Base-by-base conservation (phyloP, 2,888 invertebrate species). In the Agrochola lychnidis region DNA sequence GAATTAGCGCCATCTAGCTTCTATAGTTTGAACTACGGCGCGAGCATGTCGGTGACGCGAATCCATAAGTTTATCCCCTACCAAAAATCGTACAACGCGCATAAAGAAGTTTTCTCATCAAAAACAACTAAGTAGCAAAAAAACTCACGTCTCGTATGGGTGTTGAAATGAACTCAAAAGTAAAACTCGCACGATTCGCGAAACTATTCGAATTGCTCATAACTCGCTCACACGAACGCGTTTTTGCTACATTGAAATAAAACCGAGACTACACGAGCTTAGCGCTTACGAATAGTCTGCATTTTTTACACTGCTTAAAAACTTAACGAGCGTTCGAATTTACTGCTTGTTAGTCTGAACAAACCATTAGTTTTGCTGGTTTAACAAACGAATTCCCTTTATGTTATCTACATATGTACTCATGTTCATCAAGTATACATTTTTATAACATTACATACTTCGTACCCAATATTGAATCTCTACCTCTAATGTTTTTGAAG, bases 201-300 rank as follows among this genome's bases (percentile, higher is more conserved):
- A 45, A 78, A 80, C 83, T 83, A 70, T 77, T 77, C 45, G 40
- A 71, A 67, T 45, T 30, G 30, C 62, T 82, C 76, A 69, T 69
- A 76, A 68, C 63, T 76, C 25, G 45, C 36, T 70, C 66, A 67
- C 22, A 70, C 22, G 45, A 78, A 59, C 30, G 59, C 68, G 30
- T 59, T 78, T 83, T 78, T 83, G 62, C 79, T n/a, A 45, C 71
- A 57, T 30, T 45, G 19, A 71, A 78, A 79, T 78, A 83, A 81
- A 81, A 72, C 53, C 4, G 19, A 40, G 51, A 53, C n/a, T 51
- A 22, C 62, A 68, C 36, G 63, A 59, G 68, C 73, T 61, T 36
- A 56, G 22, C 68, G 78, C 63, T 71, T 48, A n/a, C 36, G 68
- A 61, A 72, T 56, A 57, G 78, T 59, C 59, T 48, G 79, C 63